Evolutionary conservation across 2,797 vertebrate species (phyloP).

Genomic region (Acanthopagrus latus): DNA sequence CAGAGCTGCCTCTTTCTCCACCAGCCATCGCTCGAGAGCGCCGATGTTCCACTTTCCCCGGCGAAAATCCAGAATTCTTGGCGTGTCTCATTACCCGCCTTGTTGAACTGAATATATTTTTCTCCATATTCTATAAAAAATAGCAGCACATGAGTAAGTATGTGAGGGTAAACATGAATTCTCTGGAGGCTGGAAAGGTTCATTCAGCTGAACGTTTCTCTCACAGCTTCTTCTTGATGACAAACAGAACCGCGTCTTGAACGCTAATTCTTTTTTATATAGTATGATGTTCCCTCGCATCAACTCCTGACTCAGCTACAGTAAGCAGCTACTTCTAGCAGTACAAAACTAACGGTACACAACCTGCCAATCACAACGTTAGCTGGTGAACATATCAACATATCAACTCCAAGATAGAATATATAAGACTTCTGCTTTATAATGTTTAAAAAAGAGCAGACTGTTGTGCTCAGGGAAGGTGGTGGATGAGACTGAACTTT

Average conservation of each 20-base stretch:
- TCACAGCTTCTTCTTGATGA: slow-evolving; percentile 37
- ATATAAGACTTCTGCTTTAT: too few relatives aligned
- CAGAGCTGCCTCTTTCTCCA: not conserved
- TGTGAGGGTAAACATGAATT: slow-evolving; percentile 11
- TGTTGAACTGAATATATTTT: not conserved
- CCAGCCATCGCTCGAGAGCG: not conserved
- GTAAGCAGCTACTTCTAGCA: not conserved
- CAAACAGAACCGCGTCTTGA: not conserved
- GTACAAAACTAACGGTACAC: not conserved
- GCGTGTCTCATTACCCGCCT: not conserved
- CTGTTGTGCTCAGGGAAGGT: too few relatives aligned
- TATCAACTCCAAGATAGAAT: not conserved
- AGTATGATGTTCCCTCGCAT: not conserved
- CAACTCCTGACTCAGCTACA: not conserved
- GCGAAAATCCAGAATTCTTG: not conserved
- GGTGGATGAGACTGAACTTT: too few relatives aligned
- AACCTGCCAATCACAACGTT: not conserved
- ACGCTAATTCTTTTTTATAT: not conserved
- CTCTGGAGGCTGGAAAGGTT: slow-evolving; percentile 1
- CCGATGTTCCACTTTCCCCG: not conserved
- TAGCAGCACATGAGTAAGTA: not conserved
- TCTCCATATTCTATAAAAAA: slow-evolving; percentile 8
- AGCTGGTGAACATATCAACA: not conserved
- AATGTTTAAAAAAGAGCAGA: too few relatives aligned
- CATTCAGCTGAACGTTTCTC: not conserved